Evolutionary conservation across 2,888 invertebrate species (phyloP).

Genomic region (Amorpha juglandis): DNA sequence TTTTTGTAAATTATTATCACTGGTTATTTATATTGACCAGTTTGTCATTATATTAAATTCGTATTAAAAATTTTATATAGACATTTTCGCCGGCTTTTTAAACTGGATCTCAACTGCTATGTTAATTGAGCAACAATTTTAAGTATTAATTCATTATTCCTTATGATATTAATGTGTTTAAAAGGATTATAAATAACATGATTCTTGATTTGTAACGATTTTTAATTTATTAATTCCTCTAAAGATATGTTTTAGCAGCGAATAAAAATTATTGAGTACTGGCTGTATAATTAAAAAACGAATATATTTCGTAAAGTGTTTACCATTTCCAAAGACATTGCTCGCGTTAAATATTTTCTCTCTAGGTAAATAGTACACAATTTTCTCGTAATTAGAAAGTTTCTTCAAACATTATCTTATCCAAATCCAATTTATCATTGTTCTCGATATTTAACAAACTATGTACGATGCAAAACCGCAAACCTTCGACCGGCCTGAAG

Average conservation of each 20-base stretch:
- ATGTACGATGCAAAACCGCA: constrained; percentile 3
- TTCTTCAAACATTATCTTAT: neutral
- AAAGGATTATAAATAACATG: too few species aligned
- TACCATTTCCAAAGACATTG: neutral
- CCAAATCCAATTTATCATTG: neutral
- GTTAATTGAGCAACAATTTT: too few species aligned
- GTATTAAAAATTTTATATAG: neutral
- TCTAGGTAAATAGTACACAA: neutral
- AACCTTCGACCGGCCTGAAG: neutral
- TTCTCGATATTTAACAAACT: neutral
- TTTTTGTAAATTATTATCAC: neutral
- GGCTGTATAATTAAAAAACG: too few species aligned
- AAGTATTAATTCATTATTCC: too few species aligned
- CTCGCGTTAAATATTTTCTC: neutral
- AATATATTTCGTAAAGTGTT: too few species aligned
- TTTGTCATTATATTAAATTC: neutral
- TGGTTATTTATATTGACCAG: neutral
- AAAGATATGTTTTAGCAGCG: too few species aligned
- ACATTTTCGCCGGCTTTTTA: neutral
- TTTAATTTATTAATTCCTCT: too few species aligned
- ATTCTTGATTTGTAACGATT: too few species aligned
- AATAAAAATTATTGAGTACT: too few species aligned
- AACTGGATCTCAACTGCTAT: too few species aligned
- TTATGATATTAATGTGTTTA: too few species aligned
- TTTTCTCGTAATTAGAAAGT: neutral